Conservation (phyloP, 2,888 invertebrate species). For the Ophion ellenae region DNA sequence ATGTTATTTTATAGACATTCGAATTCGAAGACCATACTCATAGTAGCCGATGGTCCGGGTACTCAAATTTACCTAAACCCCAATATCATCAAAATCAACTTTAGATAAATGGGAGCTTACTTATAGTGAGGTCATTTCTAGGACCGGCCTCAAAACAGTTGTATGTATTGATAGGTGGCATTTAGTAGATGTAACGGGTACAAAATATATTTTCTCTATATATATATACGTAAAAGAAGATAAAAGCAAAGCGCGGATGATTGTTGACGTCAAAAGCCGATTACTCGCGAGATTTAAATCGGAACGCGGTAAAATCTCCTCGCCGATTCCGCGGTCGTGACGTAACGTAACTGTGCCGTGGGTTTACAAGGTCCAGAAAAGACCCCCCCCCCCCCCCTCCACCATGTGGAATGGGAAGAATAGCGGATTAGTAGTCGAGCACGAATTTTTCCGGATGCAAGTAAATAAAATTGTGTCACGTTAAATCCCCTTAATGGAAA, state of each 20-base stretch:
- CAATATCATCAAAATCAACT: too few relatives aligned
- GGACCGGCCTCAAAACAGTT: too few relatives aligned
- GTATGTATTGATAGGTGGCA: too few relatives aligned
- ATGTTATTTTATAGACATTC: too few relatives aligned
- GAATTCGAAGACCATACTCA: too few relatives aligned
- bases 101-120: too few relatives aligned
- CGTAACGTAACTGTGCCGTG: constrained; percentile 7
- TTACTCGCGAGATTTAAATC: constrained; percentile 53
- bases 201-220: not conserved
- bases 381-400: too few relatives aligned
- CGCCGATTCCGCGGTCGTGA: constrained; percentile 2
- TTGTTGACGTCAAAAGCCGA: constrained; percentile 46
- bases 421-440: constrained; percentile 12
- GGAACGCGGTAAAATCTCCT: constrained; percentile 37
- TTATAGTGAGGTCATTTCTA: too few relatives aligned
- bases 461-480: not conserved
- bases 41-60: too few relatives aligned
- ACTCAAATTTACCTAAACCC: too few relatives aligned
- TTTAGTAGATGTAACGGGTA: too few relatives aligned
- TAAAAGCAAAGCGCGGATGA: constrained; percentile 6
- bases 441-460: not conserved
- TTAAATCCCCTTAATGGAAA: too few relatives aligned
- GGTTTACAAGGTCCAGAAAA: not conserved
- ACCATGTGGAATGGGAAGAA: not conserved
- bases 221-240: not conserved